A percentile compares a stretch with the other conserved stretches of the same genome.
phyloP scores from a whole-genome alignment of 2,888 invertebrate species.

The Apantesis nais region DNA sequence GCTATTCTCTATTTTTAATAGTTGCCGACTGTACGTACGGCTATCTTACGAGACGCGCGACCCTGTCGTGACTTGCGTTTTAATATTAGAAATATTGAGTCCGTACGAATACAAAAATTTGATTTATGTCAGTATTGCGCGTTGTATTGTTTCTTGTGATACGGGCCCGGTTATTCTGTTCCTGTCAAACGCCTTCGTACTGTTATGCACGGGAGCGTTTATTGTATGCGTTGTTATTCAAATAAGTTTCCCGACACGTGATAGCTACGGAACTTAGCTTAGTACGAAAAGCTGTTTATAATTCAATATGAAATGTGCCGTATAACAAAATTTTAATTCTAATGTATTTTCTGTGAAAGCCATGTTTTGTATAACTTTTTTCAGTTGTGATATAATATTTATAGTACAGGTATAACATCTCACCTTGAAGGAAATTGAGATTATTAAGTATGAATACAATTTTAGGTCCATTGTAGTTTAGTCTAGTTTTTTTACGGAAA shows the following conservation, averaged over 20 bases:
- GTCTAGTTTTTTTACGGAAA: constrained; percentile 8
- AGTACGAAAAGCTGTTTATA: constrained; percentile 35
- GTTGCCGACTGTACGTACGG: constrained; percentile 45
- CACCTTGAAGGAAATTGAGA: constrained; percentile 9
- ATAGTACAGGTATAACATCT: constrained; percentile 43
- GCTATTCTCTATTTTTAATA: constrained; percentile 53
- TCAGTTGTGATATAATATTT: constrained; percentile 44
- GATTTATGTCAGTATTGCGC: constrained; percentile 72
- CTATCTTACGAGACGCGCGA: constrained; percentile 55
- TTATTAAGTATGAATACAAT: constrained; percentile 30
- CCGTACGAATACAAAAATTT: constrained; percentile 66
- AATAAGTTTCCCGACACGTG: constrained; percentile 54
- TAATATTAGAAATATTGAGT: constrained; percentile 66
- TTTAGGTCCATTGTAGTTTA: constrained; percentile 22
- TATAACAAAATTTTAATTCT: constrained; percentile 38
- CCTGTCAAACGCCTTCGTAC: constrained; percentile 68
- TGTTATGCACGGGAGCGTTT: constrained; percentile 57
- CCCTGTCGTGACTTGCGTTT: constrained; percentile 61
- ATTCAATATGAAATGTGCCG: constrained; percentile 38
- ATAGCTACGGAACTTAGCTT: constrained; percentile 33
- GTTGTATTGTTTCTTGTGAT: constrained; percentile 71
- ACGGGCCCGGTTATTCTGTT: constrained; percentile 65
- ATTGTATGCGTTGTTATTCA: constrained; percentile 56
- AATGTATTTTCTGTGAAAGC: constrained; percentile 28
- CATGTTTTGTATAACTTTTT: constrained; percentile 41